Evolutionary conservation across 2,888 invertebrate genomes (phyloP).

Genomic region (Pollenia amentaria): DNA sequence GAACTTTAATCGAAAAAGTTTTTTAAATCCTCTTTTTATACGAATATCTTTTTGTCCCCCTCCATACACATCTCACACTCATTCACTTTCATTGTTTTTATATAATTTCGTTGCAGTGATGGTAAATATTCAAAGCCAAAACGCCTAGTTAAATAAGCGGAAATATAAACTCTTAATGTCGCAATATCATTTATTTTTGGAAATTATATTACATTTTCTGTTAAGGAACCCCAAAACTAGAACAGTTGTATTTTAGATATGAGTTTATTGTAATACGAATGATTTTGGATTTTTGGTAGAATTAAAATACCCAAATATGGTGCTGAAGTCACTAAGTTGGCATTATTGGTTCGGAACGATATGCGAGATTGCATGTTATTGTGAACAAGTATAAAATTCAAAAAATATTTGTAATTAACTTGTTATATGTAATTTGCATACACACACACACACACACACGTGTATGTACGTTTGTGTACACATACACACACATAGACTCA

Average conservation of each 20-base stretch:
- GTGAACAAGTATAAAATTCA: slow-evolving; percentile 49
- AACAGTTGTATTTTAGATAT: not conserved
- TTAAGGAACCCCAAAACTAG: too few species aligned
- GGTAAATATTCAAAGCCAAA: slow-evolving; percentile 1
- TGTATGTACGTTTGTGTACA: not conserved
- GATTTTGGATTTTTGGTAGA: not conserved
- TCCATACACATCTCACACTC: not conserved
- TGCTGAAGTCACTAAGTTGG: not conserved
- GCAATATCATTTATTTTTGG: too few species aligned
- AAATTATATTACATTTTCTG: too few species aligned
- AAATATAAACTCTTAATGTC: too few species aligned
- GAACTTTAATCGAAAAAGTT: slow-evolving; percentile 77
- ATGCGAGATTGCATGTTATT: slow-evolving; percentile 32
- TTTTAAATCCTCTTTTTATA: slow-evolving; percentile 66
- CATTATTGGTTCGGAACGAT: slow-evolving; percentile 15
- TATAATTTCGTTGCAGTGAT: slow-evolving; percentile 46
- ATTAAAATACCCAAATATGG: not conserved
- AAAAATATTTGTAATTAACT: slow-evolving; percentile 70
- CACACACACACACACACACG: not conserved
- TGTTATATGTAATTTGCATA: slow-evolving; percentile 49
- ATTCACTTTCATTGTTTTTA: slow-evolving; percentile 45
- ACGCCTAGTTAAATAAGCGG: not conserved
- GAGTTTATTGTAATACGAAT: not conserved
- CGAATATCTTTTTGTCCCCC: slow-evolving; percentile 20
- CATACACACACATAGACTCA: slow-evolving; percentile 3